phyloP scores from a whole-genome alignment of 2,797 vertebrate genomes.

The Danio kyathit region DNA sequence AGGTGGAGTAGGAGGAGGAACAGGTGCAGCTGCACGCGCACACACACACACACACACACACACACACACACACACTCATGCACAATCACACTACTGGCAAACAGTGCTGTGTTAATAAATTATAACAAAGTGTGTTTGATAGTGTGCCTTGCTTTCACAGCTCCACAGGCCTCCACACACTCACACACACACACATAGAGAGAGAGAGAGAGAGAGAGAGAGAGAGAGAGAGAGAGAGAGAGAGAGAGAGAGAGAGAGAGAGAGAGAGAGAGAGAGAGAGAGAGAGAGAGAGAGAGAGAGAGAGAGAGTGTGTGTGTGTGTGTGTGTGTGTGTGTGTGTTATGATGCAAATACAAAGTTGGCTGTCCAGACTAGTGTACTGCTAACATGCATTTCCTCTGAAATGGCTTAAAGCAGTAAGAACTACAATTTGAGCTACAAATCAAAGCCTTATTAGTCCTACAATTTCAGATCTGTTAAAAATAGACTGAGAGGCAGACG shows the following conservation, averaged over 20 bases:
- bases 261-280: neutral
- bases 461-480: too few relatives aligned
- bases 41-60: neutral
- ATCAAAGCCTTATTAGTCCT: neutral
- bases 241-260: neutral
- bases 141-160: slow-evolving; percentile 22
- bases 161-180: slow-evolving; percentile 25
- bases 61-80: neutral
- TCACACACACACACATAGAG: slow-evolving; percentile 11
- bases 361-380: neutral
- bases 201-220: neutral
- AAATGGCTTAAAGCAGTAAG: neutral
- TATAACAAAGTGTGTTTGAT: slow-evolving; percentile 23
- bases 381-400: neutral
- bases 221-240: neutral
- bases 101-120: slow-evolving; percentile 22
- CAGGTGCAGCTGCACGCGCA: neutral
- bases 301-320: neutral
- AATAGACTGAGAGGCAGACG: neutral
- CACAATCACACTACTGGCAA: neutral
- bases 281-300: neutral
- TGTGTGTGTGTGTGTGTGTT: too few relatives aligned
- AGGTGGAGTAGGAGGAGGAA: slow-evolving; percentile 16
- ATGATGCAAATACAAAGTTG: neutral
- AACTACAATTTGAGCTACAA: neutral